A percentile compares a stretch with the other conserved stretches of the same genome.
These are phyloP conservation scores for Aethina tumida DNA, from an alignment of 1,140 invertebrate species.

Conservation along the genomic window DNA sequence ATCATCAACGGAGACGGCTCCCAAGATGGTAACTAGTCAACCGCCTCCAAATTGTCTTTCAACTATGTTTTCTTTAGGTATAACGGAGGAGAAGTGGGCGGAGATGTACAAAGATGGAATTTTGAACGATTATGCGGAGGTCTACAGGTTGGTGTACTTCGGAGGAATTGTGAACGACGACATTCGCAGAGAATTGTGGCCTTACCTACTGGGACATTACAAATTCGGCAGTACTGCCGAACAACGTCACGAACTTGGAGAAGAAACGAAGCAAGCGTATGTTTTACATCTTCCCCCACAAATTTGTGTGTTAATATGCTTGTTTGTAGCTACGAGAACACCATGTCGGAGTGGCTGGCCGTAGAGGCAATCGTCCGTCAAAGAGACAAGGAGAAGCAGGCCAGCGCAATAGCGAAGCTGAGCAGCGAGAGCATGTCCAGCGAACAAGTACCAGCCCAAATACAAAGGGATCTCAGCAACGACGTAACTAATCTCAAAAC, in stretches of 20 bases:
- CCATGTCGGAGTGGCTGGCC: constrained; percentile 89
- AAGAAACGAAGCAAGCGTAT: constrained; percentile 50
- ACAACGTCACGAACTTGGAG: constrained; percentile 58
- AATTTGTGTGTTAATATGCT: neutral
- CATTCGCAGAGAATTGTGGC: constrained; percentile 80
- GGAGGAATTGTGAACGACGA: constrained; percentile 73
- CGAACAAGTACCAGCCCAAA: constrained; percentile 27
- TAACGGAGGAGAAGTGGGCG: constrained; percentile 61
- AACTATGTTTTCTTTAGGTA: constrained; percentile 42
- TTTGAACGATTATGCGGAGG: constrained; percentile 54
- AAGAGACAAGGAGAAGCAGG: constrained; percentile 63
- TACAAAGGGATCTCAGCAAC: constrained; percentile 32
- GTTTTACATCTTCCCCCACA: constrained; percentile 3
- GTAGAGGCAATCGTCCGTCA: constrained; percentile 87
- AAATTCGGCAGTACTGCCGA: constrained; percentile 63
- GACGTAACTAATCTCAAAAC: constrained; percentile 33
- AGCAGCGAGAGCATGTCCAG: constrained; percentile 44
- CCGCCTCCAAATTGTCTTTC: too few relatives aligned
- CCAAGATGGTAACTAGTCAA: constrained; percentile 39
- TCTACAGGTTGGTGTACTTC: constrained; percentile 77
- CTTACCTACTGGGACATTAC: constrained; percentile 82
- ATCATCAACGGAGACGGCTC: constrained; percentile 42
- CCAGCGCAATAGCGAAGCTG: constrained; percentile 51
- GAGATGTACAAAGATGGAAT: constrained; percentile 50
- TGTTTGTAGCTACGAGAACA: constrained; percentile 59